These are phyloP conservation scores for Parascotia fuliginaria DNA, from an alignment of 2,888 invertebrate species.

Conservation along the genomic window DNA sequence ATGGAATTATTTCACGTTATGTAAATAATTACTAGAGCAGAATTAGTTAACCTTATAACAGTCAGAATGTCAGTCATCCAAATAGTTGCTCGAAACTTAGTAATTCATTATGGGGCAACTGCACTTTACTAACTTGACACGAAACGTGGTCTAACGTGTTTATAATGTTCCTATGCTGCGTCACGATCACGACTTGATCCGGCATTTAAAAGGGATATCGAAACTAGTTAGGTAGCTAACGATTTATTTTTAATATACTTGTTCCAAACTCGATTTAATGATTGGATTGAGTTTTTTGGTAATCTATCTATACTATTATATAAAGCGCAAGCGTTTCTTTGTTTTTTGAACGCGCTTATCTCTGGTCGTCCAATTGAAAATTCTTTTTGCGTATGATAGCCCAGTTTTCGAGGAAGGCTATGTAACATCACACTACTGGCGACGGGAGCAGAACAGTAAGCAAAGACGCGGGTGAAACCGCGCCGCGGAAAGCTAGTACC, in stretches of 20 bases:
- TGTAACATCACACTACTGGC: too few species aligned
- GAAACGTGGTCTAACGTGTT: constrained; percentile 32
- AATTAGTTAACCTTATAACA: constrained; percentile 29
- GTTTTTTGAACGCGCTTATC: too few species aligned
- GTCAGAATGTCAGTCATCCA: constrained; percentile 15
- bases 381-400: too few species aligned
- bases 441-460: too few species aligned
- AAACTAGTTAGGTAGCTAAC: constrained; percentile 26
- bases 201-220: constrained; percentile 33
- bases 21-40: constrained; percentile 40
- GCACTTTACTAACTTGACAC: constrained; percentile 6
- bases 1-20: constrained; percentile 25
- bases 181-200: constrained; percentile 25
- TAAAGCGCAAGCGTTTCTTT: too few species aligned
- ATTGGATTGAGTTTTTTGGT: too few species aligned
- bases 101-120: constrained; percentile 14
- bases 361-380: too few species aligned
- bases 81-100: neutral
- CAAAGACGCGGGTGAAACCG: too few species aligned
- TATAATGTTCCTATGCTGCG: constrained; percentile 32
- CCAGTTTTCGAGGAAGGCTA: too few species aligned
- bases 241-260: constrained; percentile 21
- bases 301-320: too few species aligned
- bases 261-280: constrained; percentile 6
- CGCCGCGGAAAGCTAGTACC: too few species aligned